Base-by-base conservation (phyloP, 2,797 vertebrate species). In the Acridotheres tristis region DNA sequence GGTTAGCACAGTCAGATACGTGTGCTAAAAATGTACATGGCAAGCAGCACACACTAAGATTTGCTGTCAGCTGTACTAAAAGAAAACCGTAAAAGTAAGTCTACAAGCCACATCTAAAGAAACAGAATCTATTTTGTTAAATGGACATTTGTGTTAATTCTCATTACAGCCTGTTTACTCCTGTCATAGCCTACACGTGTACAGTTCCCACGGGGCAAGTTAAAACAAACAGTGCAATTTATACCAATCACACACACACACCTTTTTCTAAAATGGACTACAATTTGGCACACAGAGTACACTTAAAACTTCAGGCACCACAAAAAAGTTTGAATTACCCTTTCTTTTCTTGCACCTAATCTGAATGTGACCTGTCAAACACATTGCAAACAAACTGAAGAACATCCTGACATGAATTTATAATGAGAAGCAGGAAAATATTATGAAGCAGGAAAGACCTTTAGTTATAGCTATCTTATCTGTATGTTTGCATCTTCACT, bases 1-100 rank as follows among this genome's bases (percentile, higher is more conserved):
- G n/a, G 19, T 27, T 13, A 51, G 42, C 53, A 63, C 51, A 32
- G 25, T 15, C 26, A 71, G 30, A 42, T 19, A 13, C 0, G 0
- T 12, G n/a, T 42, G 65, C 53, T 55, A 50, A 43, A 80, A 67
- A 78, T 5, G 58, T 4, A 58, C 26, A 8, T 3, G 47, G 57
- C 38, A 72, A 65, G 29, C 7, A 68, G 88, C 54, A 57, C 58
- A 36, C 11, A 9, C 0, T 11, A 57, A 68, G 7, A 40, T 30
- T 26, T 72, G 19, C 6, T 53, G 21, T 29, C n/a, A 36, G n/a
- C 25, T 61, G 16, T 36, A 74, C 50, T 47, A 75, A 85, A 75
- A 69, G 12, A 11, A 67, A 90, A 53, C 5, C 3, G n/a, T 19
- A 69, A 36, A 86, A 58, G 34, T 59, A 86, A 58, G 34, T 59